Conservation (phyloP, 2,888 invertebrate species). For the Cylindroiulus punctatus region DNA sequence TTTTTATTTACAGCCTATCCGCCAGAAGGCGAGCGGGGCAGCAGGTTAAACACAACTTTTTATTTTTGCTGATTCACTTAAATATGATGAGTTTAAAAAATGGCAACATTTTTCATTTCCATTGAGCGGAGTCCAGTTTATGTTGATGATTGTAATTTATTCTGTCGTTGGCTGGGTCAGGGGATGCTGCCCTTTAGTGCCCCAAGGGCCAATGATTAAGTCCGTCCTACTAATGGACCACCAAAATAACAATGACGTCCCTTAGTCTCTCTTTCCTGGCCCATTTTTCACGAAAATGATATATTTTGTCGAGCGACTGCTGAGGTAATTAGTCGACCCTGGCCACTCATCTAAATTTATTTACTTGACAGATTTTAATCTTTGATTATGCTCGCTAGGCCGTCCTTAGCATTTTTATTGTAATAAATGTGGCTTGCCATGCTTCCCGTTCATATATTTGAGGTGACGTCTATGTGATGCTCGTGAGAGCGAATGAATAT, state of each 20-base stretch:
- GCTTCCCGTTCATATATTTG: not conserved
- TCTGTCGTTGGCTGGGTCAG: not conserved
- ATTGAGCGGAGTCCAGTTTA: not conserved
- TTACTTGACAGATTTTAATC: constrained; percentile 47
- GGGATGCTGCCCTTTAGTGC: not conserved
- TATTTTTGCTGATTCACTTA: not conserved
- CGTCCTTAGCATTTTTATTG: constrained; percentile 43
- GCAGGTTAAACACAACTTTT: too few species aligned
- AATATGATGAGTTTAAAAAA: not conserved
- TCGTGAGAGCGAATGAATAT: constrained; percentile 21
- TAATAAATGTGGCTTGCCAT: constrained; percentile 8
- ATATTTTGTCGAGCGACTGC: constrained; percentile 40
- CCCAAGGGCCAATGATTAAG: constrained; percentile 37
- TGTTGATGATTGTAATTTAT: not conserved
- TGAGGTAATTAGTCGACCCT: constrained; percentile 42
- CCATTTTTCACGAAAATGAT: constrained; percentile 39
- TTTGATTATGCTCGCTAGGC: constrained; percentile 14
- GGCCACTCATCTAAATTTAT: constrained; percentile 47
- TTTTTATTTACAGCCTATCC: too few species aligned
- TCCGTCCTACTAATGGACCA: not conserved
- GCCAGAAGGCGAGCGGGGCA: too few species aligned
- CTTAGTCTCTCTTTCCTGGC: not conserved
- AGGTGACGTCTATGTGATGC: not conserved
- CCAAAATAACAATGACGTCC: constrained; percentile 15
- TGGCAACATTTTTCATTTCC: not conserved